Conservation (phyloP, 2,113 vertebrate species). For the Girardinichthys multiradiatus region DNA sequence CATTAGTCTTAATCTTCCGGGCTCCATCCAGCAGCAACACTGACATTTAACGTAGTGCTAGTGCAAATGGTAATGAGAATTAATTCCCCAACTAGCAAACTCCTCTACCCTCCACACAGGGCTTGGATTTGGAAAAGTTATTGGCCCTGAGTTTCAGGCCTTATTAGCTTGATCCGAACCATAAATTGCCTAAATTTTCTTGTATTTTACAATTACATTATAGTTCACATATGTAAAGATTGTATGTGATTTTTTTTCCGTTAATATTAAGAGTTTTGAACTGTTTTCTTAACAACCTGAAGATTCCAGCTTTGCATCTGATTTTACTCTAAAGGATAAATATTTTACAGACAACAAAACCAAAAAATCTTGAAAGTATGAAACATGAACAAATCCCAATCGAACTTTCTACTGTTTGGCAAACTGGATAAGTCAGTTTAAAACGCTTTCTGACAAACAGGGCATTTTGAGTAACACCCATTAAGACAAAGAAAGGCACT, state of each 20-base stretch:
- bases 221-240: conserved; percentile 7
- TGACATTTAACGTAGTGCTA: conserved; percentile 82
- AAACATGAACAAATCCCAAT: not conserved
- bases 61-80: conserved; percentile 79
- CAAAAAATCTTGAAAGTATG: not conserved
- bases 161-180: conserved; percentile 75
- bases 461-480: too few relatives aligned
- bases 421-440: not conserved
- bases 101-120: conserved; percentile 52
- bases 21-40: conserved; percentile 73
- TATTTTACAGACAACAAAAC: not conserved
- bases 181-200: conserved; percentile 73
- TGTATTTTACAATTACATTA: conserved; percentile 62
- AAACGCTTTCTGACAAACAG: not conserved
- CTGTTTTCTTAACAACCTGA: not conserved
- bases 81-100: conserved; percentile 67
- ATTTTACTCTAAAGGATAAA: not conserved
- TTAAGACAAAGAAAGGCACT: too few relatives aligned
- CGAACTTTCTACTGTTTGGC: not conserved
- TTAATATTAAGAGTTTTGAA: too few relatives aligned
- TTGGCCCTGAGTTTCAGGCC: conserved; percentile 68
- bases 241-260: not conserved
- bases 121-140: conserved; percentile 67
- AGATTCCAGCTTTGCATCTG: not conserved
- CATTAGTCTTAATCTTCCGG: conserved; percentile 82